Conservation (phyloP, 2,113 vertebrate genomes). For the Chloebia gouldiae region DNA sequence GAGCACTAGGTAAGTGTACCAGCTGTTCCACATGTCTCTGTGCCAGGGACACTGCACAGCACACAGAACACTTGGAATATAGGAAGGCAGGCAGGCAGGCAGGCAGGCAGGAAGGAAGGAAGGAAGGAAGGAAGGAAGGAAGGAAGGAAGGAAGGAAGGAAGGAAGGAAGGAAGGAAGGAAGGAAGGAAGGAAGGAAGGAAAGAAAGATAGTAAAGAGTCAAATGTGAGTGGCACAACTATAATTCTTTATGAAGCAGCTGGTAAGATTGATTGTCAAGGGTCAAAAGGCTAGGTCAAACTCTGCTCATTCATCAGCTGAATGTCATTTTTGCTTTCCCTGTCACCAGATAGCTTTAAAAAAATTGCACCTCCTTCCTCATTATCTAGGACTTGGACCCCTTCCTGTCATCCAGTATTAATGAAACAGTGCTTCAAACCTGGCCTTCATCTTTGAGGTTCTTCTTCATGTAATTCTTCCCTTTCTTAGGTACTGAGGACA, state of each 20-base stretch:
- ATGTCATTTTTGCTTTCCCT: constrained; percentile 95
- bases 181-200: constrained; percentile 37
- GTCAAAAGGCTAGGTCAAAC: constrained; percentile 95
- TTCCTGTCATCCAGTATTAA: constrained; percentile 86
- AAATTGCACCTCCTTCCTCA: constrained; percentile 84
- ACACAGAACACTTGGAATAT: background rate
- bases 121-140: background rate
- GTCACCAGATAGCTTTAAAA: constrained; percentile 82
- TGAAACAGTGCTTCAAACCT: constrained; percentile 78
- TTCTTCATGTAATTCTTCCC: constrained; percentile 62
- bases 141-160: background rate
- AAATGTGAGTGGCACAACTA: constrained; percentile 81
- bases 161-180: background rate
- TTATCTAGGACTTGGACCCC: constrained; percentile 80
- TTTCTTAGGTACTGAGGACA: constrained; percentile 53
- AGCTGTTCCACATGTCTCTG: fast-evolving
- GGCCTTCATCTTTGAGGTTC: constrained; percentile 80
- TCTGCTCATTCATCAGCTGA: constrained; percentile 88
- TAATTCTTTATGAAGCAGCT: constrained; percentile 87
- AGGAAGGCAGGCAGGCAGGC: no score
- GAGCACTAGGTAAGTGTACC: background rate
- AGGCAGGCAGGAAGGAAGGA: background rate
- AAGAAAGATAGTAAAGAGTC: constrained; percentile 77
- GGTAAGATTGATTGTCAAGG: constrained; percentile 95
- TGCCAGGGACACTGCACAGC: background rate